Percentiles rank a stretch among this genome's conserved stretches.
Conservation (phyloP, 2,797 vertebrate genomes). For the Hyperoplus immaculatus region DNA sequence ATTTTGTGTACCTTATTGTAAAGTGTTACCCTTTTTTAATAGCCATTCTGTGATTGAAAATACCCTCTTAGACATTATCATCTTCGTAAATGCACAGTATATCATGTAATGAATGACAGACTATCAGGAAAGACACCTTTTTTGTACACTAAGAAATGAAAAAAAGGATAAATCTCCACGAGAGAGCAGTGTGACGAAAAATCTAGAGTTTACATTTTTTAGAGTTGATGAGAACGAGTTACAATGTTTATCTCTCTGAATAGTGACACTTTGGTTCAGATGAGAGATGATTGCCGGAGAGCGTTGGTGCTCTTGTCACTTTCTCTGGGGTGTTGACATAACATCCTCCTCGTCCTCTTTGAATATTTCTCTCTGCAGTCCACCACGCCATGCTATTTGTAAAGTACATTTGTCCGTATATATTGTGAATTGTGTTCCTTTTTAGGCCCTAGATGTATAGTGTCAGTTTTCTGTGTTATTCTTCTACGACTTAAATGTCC, state of each 20-base stretch:
- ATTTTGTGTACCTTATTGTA: no score
- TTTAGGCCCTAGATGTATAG: background rate
- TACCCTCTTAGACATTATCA: background rate
- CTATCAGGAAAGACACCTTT: conserved; percentile 5
- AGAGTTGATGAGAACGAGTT: conserved; percentile 6
- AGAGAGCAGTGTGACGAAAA: background rate
- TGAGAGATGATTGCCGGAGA: background rate
- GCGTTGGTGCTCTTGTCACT: background rate
- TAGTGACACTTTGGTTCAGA: background rate
- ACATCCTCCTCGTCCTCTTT: background rate
- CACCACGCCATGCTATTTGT: background rate
- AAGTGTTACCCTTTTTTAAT: no score
- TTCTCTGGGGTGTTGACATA: background rate
- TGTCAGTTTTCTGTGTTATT: conserved; percentile 25
- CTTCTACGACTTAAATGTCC: conserved; percentile 37
- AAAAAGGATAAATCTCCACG: conserved; percentile 23
- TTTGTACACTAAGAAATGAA: conserved; percentile 8
- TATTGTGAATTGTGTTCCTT: conserved; percentile 2
- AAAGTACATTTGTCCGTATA: background rate
- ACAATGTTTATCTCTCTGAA: background rate
- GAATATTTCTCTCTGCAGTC: background rate
- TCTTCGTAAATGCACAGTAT: conserved; percentile 19
- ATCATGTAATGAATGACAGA: conserved; percentile 23
- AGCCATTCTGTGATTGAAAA: background rate
- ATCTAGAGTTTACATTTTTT: background rate